Percentiles rank a stretch among this genome's conserved stretches.
These are phyloP conservation scores for Drosophila paramelanica DNA, from an alignment of 2,888 invertebrate genomes.

Conservation along the genomic window DNA sequence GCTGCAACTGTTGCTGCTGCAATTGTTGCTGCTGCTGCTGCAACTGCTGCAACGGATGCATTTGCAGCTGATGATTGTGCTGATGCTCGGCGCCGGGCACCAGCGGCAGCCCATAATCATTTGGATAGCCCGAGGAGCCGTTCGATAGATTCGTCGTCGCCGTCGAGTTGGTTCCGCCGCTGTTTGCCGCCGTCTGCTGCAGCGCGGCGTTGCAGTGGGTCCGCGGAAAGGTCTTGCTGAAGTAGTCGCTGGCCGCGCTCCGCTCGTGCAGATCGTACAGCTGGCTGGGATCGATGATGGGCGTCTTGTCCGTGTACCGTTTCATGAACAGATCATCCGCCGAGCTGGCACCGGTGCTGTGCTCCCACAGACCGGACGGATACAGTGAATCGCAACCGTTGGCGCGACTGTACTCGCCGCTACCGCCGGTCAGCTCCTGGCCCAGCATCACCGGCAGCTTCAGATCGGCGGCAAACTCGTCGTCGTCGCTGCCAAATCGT, in stretches of 20 bases:
- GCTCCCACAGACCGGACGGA: constrained; percentile 92
- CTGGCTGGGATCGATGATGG: constrained; percentile 88
- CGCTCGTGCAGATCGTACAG: constrained; percentile 84
- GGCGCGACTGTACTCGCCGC: constrained; percentile 92
- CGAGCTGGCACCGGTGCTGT: constrained; percentile 73
- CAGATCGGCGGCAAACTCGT: constrained; percentile 84
- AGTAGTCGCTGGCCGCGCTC: constrained; percentile 86
- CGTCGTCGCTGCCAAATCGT: constrained; percentile 87
- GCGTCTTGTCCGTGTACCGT: constrained; percentile 90
- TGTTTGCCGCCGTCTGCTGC: constrained; percentile 41
- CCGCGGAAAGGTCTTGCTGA: constrained; percentile 88
- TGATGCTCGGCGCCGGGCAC: constrained; percentile 85
- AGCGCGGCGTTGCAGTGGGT: constrained; percentile 82
- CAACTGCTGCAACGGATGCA: constrained; percentile 86
- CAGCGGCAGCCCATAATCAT: constrained; percentile 92
- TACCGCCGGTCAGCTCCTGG: constrained; percentile 86
- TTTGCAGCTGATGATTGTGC: constrained; percentile 83
- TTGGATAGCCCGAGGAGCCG: constrained; percentile 87
- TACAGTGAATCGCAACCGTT: constrained; percentile 90
- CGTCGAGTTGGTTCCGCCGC: constrained; percentile 81
- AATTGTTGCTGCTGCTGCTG: constrained; percentile 80
- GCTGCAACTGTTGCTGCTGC: constrained; percentile 57
- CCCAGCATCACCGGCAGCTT: constrained; percentile 81
- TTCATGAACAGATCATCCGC: constrained; percentile 86
- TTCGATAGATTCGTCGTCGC: constrained; percentile 82